Conservation (phyloP, 2,113 vertebrate species). For the Elaphurus davidianus region DNA sequence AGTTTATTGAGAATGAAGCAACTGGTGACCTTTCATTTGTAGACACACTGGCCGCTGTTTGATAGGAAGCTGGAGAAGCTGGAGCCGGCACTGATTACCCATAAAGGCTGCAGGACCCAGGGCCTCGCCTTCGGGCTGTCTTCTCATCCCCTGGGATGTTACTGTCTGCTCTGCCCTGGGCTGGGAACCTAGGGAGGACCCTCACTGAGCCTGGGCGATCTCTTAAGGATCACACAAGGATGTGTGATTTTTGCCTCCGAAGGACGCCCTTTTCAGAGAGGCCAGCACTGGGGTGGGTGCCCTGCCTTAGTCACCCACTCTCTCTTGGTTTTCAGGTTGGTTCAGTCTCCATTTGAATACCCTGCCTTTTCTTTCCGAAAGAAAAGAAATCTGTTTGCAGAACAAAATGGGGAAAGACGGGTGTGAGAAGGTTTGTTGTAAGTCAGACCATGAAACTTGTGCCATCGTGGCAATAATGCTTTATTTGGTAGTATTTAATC, state of each 20-base stretch:
- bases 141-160: not conserved
- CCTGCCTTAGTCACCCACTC: not conserved
- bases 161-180: not conserved
- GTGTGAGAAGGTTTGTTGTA: not conserved
- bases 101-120: not conserved
- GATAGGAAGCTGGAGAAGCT: not conserved
- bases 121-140: not conserved
- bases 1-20: not conserved
- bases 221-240: not conserved
- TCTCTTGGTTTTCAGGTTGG: not conserved
- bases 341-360: not conserved
- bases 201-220: not conserved
- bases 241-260: not conserved
- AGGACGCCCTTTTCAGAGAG: not conserved
- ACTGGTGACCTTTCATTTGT: not conserved
- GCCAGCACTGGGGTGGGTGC: fast-evolving
- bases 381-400: not conserved
- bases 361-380: not conserved
- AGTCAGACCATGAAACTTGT: not conserved
- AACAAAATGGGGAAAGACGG: not conserved
- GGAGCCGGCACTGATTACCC: not conserved
- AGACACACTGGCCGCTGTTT: not conserved
- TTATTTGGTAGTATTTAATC: not conserved
- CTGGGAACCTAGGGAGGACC: not conserved
- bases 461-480: not conserved